Evolutionary conservation across 64 coral and sea anemone species (phyloP).

Genomic region (Pocillopora verrucosa): DNA sequence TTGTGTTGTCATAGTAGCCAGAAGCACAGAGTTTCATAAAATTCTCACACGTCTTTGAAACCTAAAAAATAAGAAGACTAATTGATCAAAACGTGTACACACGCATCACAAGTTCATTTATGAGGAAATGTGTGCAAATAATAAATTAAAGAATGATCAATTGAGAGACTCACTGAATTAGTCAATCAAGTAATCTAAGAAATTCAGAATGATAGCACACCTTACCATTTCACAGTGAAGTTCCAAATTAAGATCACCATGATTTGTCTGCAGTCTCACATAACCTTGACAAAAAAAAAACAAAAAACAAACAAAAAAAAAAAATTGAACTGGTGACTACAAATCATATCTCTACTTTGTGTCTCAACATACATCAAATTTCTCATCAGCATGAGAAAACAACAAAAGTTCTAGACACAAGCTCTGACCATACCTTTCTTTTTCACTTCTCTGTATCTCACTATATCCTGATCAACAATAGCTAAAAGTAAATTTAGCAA

Average conservation of each 20-base stretch:
- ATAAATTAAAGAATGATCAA: no score
- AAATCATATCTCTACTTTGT: neutral
- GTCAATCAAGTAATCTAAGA: no score
- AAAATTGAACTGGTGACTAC: neutral
- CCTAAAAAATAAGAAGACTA: constrained; percentile 44
- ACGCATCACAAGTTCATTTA: neutral
- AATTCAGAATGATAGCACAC: neutral
- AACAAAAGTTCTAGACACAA: neutral
- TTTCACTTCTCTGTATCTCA: constrained; percentile 96
- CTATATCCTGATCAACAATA: constrained; percentile 85
- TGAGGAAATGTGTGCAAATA: no score
- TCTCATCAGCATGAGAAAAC: neutral
- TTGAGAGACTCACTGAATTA: no score
- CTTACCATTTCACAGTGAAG: constrained; percentile 97
- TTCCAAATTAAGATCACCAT: constrained; percentile 92
- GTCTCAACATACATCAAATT: neutral
- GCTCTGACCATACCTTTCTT: constrained; percentile 76
- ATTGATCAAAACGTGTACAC: no score
- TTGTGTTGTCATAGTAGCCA: constrained; percentile 93
- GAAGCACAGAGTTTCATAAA: constrained; percentile 83
- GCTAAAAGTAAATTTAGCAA: constrained; percentile 37
- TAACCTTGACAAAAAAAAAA: constrained; percentile 49
- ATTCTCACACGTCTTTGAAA: constrained; percentile 98
- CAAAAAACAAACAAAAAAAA: neutral
- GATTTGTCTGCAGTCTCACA: constrained; percentile 86